Evolutionary conservation across 2,888 invertebrate genomes (phyloP), one percentile per base, ranked within the genome.

Genomic region (Nematopogon swammerdamellus): DNA sequence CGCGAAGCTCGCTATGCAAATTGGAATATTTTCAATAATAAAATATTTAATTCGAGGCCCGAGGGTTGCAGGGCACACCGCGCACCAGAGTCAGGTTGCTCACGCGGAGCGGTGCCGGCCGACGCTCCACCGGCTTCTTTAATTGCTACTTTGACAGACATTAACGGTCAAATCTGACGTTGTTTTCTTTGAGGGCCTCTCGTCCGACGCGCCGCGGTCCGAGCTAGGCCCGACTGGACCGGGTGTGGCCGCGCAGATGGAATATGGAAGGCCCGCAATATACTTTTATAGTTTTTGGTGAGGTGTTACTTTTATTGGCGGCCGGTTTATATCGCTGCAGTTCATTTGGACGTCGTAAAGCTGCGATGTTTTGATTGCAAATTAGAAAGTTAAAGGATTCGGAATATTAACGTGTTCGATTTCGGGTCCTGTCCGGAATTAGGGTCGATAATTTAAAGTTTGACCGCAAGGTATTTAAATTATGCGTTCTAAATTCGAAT

Each of bases 141-240:
- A 79, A 80, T 80, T 80, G 77, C 71, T 65, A 61, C 64, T 72
- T 73, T 77, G 80, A 77, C 76, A 76, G 75, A 72, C 72, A 65
- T 70, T 69, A 67, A 68, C 64, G 65, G 63, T 60, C 65, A 58
- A 64, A 63, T 65, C 64, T 67, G 67, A 65, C 44, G 43, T 47
- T 47, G 36, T 50, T 44, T 50, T 47, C 42, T 47, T 50, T 46
- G 18, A 19, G 43, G 17, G 16, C 47, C 25, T 46, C n/a, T n/a
- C n/a, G n/a, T n/a, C n/a, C n/a, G n/a, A n/a, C n/a, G n/a, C n/a
- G n/a, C n/a, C n/a, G n/a, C n/a, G n/a, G n/a, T n/a, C 19, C 29
- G 44, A 43, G 48, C 43, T 36, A 29, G 30, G 60, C 60, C 60
- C 56, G 59, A 58, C 55, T 67, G 68, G 25, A 25, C 68, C 69